Evolutionary conservation across 2,888 invertebrate species (phyloP), one percentile per base, ranked within the genome.

Genomic region (Gryllus longicercus): DNA sequence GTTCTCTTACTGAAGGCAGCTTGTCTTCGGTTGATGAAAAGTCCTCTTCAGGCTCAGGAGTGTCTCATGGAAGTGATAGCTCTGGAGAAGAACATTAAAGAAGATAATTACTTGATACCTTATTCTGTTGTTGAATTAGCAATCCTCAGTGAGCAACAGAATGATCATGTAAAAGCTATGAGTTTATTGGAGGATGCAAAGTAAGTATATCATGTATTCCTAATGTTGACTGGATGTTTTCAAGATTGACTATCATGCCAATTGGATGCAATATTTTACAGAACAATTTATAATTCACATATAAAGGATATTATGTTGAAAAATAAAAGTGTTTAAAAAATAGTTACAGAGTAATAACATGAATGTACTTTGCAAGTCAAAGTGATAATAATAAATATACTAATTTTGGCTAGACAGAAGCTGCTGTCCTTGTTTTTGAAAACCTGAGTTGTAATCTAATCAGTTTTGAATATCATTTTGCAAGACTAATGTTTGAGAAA

Each of bases 111-210:
- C 88, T 87, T 98, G 80, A 89, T 95, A 21, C 97, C 98, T 0
- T 97, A 95, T 87, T 92, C 96, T 5, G 90, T 93, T 78, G 93
- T 95, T 18, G 98, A 98, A 87, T 89, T 96, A 84, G 97, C 95
- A 0, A 89, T 95, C 85, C 89, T 97, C 80, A 91, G 94, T 85
- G 91, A 93, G 85, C 90, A 92, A 75, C 90, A 93, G 83, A 93
- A 93, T 11, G 91, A 93, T 77, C 88, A 87, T 76, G 90, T 91
- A 50, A 91, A 91, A 79, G 95, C 96, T 2, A 88, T 92, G 81
- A 88, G 90, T 16, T 90, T 93, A 81, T 88, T 98, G 74, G 94
- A 95, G 84, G 94, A 94, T 84, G 95, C 95, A 12, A 96, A 94
- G 96, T 96, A 89, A 87, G 89, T 81, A 50, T 74, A 49, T 51